phyloP scores from a whole-genome alignment of 2,113 vertebrate species.

The Plecturocebus donacophilus region DNA sequence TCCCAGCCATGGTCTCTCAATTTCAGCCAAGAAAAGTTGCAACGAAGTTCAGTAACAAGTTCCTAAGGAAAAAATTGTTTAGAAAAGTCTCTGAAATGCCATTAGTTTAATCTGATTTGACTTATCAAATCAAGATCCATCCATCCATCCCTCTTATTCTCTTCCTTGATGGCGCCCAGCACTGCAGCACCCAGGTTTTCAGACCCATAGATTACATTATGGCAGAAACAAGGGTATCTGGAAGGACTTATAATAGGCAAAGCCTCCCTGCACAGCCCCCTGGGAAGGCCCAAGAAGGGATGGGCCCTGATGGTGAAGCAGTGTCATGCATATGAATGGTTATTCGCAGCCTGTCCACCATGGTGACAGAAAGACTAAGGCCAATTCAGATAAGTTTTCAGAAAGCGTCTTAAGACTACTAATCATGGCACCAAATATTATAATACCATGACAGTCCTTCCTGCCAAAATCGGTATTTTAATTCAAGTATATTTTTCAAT shows the following conservation, averaged over 20 bases:
- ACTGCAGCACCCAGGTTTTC: not conserved
- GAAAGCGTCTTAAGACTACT: not conserved
- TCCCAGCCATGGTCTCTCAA: not conserved
- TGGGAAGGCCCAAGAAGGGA: not conserved
- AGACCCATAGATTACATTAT: constrained; percentile 58
- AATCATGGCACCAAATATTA: not conserved
- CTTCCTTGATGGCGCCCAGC: not conserved
- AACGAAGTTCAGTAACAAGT: constrained; percentile 6
- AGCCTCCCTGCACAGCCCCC: not conserved
- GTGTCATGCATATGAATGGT: not conserved
- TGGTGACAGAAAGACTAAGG: not conserved
- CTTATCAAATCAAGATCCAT: constrained; percentile 69
- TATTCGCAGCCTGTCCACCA: not conserved
- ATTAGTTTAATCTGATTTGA: constrained; percentile 75
- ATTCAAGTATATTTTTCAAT: not conserved
- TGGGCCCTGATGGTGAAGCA: too few species aligned
- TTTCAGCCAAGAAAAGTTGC: not conserved
- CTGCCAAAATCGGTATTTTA: not conserved
- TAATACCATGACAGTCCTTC: not conserved
- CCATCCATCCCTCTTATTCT: constrained; percentile 35
- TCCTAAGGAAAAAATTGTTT: constrained; percentile 47
- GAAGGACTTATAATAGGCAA: not conserved
- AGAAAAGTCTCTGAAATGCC: constrained; percentile 55
- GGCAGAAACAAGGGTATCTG: not conserved
- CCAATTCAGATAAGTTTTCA: not conserved